phyloP scores from a whole-genome alignment of 2,888 invertebrate species.

The Apodemia mormo region DNA sequence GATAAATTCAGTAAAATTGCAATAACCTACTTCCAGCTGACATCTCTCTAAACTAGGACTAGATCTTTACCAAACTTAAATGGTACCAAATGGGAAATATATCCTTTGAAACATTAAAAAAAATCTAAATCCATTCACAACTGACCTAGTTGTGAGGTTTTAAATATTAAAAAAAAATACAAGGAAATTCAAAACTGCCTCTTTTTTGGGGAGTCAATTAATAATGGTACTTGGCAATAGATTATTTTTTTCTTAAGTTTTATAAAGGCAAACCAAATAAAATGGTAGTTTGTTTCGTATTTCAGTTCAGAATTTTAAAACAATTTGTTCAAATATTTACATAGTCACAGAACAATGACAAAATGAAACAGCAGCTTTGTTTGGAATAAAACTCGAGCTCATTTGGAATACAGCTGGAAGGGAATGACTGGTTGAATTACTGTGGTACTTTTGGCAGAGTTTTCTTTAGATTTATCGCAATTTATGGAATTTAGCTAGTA shows the following conservation, averaged over 20 bases:
- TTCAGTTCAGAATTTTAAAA: constrained; percentile 24
- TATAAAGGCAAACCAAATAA: neutral
- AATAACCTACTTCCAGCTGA: too few species aligned
- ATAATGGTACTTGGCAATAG: too few species aligned
- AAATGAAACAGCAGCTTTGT: constrained; percentile 23
- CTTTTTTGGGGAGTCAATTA: too few species aligned
- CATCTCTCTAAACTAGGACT: too few species aligned
- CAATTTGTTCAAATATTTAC: constrained; percentile 30
- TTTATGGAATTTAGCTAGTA: neutral
- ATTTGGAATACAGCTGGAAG: constrained; percentile 29
- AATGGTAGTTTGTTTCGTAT: constrained; percentile 14
- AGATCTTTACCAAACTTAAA: too few species aligned
- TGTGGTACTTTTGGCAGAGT: constrained; percentile 22
- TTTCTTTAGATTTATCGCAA: constrained; percentile 19
- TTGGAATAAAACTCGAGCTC: constrained; percentile 30
- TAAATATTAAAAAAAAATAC: too few species aligned
- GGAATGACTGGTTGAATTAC: constrained; percentile 21
- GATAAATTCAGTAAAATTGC: too few species aligned
- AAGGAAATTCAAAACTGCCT: too few species aligned
- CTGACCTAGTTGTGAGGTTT: too few species aligned
- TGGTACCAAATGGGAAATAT: too few species aligned
- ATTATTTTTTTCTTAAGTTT: neutral
- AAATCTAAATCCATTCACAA: too few species aligned
- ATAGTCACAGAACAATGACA: constrained; percentile 28
- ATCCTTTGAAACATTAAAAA: too few species aligned